Conservation (phyloP, 2,113 vertebrate genomes). For the Toxostoma redivivum region DNA sequence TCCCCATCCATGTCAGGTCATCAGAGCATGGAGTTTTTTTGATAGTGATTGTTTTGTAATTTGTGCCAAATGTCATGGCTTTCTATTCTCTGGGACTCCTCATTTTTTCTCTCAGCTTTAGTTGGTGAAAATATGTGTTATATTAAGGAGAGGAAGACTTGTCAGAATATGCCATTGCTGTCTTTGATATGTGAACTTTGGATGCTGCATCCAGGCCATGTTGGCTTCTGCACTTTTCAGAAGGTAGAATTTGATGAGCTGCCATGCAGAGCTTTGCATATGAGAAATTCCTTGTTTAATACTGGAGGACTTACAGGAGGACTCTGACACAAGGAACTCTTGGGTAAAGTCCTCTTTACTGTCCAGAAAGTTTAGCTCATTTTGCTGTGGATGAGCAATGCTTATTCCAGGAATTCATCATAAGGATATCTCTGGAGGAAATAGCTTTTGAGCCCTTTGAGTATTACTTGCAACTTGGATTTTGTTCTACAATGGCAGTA, state of each 20-base stretch:
- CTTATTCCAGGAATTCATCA: not conserved
- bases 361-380: not conserved
- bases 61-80: not conserved
- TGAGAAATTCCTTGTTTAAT: not conserved
- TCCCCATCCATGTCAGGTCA: not conserved
- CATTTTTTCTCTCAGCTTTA: not conserved
- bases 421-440: not conserved
- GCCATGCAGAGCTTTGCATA: not conserved
- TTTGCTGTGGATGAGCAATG: not conserved
- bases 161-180: not conserved
- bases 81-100: not conserved
- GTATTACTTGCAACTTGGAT: not conserved
- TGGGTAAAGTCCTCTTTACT: not conserved
- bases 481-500: not conserved
- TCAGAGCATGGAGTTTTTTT: accelerated
- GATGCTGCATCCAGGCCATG: not conserved
- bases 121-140: not conserved
- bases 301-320: not conserved
- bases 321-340: not conserved
- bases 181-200: not conserved
- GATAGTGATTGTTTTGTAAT: not conserved
- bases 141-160: not conserved
- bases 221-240: not conserved
- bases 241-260: not conserved
- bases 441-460: not conserved